Base-by-base conservation (phyloP, 2,888 invertebrate genomes). In the Drosophila colorata region DNA sequence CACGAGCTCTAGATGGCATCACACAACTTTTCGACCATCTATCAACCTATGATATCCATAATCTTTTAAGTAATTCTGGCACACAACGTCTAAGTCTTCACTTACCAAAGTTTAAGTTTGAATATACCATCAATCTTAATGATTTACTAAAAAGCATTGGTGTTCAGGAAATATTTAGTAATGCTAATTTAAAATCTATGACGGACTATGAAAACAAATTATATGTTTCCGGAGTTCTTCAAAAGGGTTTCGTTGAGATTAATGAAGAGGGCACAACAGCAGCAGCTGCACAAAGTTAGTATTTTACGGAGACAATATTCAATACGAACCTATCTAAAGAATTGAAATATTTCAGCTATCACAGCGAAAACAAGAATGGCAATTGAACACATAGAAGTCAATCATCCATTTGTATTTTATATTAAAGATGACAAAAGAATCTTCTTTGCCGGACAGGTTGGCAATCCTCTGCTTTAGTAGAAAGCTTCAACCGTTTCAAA, bases 391-490 rank as follows among this genome's bases (percentile, higher is more conserved):
- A 13, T 64, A 4, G 14, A 46, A 8, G 23, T 73, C 9, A 57
- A 74, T 53, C 46, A n/a, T 23, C 53, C 60, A 1, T 73, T 74
- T 60, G 59, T 60, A 23, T 69, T 69, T 25, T 38, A 43, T 35
- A 44, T 73, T 11, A 61, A 35, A 41, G 59, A 64, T 11, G n/a
- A 13, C 0, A 53, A 4, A 0, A 38, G 16, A 23, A 60, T 64
- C 41, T 57, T 51, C 18, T 56, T 56, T 25, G 16, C 43, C 23
- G 67, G 59, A 1, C 44, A 46, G 6, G 38, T 67, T n/a, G 8
- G 6, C 25, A 20, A 31, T 53, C 53, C 51, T 3, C 20, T 20
- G 2, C 20, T 20, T 3, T 20, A 20, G 20, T 20, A 20, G 20
- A 2, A 20, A 20, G 20, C 20, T 20, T 3, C 2, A 20, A 20